Conservation (phyloP, 2,113 vertebrate genomes). For the Tragelaphus scriptus region DNA sequence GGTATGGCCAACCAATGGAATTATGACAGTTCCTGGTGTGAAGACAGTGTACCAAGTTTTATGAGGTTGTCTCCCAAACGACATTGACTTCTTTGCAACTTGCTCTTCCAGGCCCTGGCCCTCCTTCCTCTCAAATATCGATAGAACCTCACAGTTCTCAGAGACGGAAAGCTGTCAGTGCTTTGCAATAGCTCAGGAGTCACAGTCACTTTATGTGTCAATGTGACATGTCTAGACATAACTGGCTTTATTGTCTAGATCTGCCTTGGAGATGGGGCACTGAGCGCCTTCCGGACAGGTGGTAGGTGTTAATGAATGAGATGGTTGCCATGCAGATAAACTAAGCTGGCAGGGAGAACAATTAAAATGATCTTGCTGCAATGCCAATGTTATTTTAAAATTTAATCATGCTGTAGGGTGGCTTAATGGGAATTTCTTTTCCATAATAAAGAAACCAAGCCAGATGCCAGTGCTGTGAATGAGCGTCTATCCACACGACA, state of each 20-base stretch:
- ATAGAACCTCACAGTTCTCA: not conserved
- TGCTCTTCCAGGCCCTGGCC: not conserved
- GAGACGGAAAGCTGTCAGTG: not conserved
- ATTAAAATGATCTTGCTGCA: slow-evolving; percentile 33
- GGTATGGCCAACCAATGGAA: not conserved
- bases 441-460: slow-evolving; percentile 5
- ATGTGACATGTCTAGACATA: slow-evolving; percentile 16
- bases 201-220: not conserved
- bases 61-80: not conserved
- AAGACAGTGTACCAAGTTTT: not conserved
- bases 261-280: not conserved
- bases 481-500: not conserved
- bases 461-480: not conserved
- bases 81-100: not conserved
- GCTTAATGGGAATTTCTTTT: slow-evolving; percentile 55
- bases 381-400: slow-evolving; percentile 53
- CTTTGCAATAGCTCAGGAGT: not conserved
- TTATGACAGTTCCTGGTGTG: not conserved
- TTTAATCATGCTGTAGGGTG: slow-evolving; percentile 28
- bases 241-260: not conserved
- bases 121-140: not conserved
- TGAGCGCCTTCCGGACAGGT: not conserved
- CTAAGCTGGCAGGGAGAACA: not conserved
- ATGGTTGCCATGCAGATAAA: not conserved
- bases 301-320: slow-evolving; percentile 42